These are phyloP conservation scores for Tenthredo livida DNA, from an alignment of 2,888 invertebrate species.

Conservation along the genomic window DNA sequence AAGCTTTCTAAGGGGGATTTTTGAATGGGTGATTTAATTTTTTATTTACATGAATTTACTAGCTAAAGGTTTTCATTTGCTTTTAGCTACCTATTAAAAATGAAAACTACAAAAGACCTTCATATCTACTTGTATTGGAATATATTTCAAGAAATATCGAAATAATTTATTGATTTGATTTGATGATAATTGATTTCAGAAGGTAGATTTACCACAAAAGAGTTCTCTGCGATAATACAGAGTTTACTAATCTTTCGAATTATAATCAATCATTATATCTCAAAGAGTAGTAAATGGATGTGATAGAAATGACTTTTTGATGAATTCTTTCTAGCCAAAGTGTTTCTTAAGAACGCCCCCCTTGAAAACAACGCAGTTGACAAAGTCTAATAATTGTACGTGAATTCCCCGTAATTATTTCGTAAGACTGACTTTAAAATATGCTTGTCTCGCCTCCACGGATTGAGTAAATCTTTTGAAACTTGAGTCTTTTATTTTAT, in stretches of 20 bases:
- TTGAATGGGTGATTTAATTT: too few relatives aligned
- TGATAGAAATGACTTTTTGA: neutral
- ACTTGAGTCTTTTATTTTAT: neutral
- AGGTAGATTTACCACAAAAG: neutral
- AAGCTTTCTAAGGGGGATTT: neutral
- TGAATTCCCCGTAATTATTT: slow-evolving; percentile 4
- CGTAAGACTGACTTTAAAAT: neutral
- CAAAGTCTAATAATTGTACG: neutral
- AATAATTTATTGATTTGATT: too few relatives aligned
- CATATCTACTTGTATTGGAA: too few relatives aligned
- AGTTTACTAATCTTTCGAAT: neutral
- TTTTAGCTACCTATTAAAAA: too few relatives aligned
- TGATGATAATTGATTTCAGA: neutral
- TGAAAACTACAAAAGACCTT: too few relatives aligned
- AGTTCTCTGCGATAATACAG: neutral
- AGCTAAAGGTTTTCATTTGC: too few relatives aligned
- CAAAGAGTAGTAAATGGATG: neutral
- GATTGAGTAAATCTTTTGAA: slow-evolving; percentile 21
- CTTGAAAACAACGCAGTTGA: neutral
- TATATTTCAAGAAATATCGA: too few relatives aligned
- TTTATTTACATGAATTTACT: too few relatives aligned
- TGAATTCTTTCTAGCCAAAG: neutral
- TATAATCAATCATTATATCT: neutral
- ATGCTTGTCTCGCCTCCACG: neutral
- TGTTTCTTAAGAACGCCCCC: neutral